Conservation (phyloP, 2,797 vertebrate genomes). For the Enteromius afrohamiltoni region DNA sequence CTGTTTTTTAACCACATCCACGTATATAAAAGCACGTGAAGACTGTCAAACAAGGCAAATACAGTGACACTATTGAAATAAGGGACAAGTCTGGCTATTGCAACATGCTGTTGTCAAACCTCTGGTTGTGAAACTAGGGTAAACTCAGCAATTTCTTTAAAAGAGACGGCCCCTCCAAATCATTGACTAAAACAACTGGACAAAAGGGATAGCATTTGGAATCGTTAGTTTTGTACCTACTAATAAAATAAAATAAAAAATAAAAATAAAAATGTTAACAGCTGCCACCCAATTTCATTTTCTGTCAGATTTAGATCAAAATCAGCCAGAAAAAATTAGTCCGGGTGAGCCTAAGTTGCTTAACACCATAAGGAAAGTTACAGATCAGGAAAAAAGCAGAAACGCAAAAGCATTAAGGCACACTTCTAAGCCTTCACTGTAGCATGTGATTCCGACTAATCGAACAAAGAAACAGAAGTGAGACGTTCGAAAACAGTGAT, state of each 20-base stretch:
- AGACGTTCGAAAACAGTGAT: slow-evolving; percentile 45
- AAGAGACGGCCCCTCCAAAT: not conserved
- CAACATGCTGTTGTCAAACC: slow-evolving; percentile 46
- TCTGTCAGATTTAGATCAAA: not conserved
- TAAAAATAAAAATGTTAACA: not conserved
- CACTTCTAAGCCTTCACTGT: slow-evolving; percentile 32
- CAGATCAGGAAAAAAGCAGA: slow-evolving; percentile 37
- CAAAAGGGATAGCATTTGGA: not conserved
- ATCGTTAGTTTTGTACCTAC: not conserved
- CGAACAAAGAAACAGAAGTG: slow-evolving; percentile 56
- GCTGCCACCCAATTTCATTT: not conserved
- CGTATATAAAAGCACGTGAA: not conserved
- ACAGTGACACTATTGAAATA: slow-evolving; percentile 51
- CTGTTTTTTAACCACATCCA: slow-evolving; percentile 34
- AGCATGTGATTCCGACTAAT: slow-evolving; percentile 53
- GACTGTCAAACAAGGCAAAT: slow-evolving; percentile 19
- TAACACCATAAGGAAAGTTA: slow-evolving; percentile 28
- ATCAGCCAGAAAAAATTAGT: not conserved
- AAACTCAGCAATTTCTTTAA: slow-evolving; percentile 48
- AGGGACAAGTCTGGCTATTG: slow-evolving; percentile 59
- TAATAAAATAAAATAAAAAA: not conserved
- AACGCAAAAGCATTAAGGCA: slow-evolving; percentile 42
- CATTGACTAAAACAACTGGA: not conserved
- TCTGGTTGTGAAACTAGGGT: slow-evolving; percentile 61
- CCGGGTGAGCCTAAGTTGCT: slow-evolving; percentile 6